A percentile compares a stretch with the other conserved stretches of the same genome.
These are phyloP conservation scores for Diloba caeruleocephala DNA, from an alignment of 2,888 invertebrate species.

Conservation along the genomic window DNA sequence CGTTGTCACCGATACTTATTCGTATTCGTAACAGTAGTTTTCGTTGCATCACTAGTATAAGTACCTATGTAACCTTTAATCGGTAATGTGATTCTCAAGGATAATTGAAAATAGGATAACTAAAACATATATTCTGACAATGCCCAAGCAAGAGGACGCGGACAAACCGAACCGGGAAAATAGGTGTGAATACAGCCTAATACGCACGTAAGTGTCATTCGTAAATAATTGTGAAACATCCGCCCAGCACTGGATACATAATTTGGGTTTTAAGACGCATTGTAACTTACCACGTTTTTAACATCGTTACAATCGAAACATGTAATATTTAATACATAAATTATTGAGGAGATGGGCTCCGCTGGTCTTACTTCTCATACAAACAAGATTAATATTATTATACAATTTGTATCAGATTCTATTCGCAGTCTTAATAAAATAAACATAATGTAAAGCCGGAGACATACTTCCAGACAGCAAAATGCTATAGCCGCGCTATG, in stretches of 20 bases:
- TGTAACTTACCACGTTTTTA: no score
- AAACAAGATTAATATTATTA: conserved; percentile 52
- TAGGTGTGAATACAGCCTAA: conserved; percentile 24
- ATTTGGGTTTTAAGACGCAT: conserved; percentile 33
- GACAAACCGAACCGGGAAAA: conserved; percentile 5
- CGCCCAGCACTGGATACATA: conserved; percentile 35
- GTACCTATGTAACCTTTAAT: background rate
- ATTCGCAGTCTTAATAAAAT: conserved; percentile 53
- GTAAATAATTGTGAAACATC: conserved; percentile 47
- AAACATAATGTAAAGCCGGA: conserved; percentile 42
- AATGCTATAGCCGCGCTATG: conserved; percentile 1
- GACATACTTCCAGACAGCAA: conserved; percentile 16
- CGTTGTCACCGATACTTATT: no score
- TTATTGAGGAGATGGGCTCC: conserved; percentile 43
- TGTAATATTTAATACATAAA: no score
- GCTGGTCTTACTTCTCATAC: conserved; percentile 32
- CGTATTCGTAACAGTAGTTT: no score
- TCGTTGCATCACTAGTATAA: no score
- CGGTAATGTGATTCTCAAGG: background rate
- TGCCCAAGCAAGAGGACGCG: background rate
- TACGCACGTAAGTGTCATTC: conserved; percentile 41
- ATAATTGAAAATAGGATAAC: background rate
- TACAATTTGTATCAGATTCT: conserved; percentile 55
- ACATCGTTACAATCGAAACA: no score
- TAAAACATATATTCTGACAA: background rate